Conservation (phyloP, 2,113 vertebrate species). For the Hoplias malabaricus region DNA sequence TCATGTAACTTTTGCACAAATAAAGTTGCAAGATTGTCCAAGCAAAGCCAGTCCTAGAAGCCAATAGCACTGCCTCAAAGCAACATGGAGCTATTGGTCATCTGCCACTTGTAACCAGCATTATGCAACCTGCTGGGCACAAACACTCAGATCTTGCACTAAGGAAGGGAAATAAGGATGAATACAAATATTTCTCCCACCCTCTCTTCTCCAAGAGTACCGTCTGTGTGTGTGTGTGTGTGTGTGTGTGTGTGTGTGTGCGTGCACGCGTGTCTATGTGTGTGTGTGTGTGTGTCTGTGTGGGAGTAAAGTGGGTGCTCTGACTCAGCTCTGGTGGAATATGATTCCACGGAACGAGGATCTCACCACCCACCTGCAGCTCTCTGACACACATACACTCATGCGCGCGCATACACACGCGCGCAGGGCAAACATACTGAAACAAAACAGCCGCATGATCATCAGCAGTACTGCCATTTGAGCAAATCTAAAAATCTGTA, state of each 20-base stretch:
- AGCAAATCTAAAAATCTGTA: background rate
- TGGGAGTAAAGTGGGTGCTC: constrained; percentile 39
- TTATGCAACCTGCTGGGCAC: background rate
- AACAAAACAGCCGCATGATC: background rate
- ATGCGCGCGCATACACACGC: background rate
- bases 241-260: constrained; percentile 8
- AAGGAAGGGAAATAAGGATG: background rate
- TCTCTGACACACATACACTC: background rate
- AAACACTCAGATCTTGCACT: background rate
- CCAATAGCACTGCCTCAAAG: background rate
- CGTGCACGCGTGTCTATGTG: constrained; percentile 17
- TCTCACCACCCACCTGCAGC: constrained; percentile 44
- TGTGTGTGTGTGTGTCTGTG: constrained; percentile 32
- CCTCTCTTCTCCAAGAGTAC: background rate
- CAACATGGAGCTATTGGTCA: background rate
- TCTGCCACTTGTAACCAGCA: background rate
- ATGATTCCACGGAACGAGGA: constrained; percentile 34
- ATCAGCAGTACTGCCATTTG: background rate
- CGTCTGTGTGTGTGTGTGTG: constrained; percentile 7
- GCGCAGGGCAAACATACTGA: background rate
- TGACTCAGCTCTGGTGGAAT: constrained; percentile 46
- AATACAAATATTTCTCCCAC: constrained; percentile 4
- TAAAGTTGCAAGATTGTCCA: too few relatives aligned
- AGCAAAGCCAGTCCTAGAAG: background rate
- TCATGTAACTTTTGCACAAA: too few relatives aligned